These are phyloP conservation scores for Cosmorhoe ocellata DNA, from an alignment of 2,888 invertebrate species.

Conservation along the genomic window DNA sequence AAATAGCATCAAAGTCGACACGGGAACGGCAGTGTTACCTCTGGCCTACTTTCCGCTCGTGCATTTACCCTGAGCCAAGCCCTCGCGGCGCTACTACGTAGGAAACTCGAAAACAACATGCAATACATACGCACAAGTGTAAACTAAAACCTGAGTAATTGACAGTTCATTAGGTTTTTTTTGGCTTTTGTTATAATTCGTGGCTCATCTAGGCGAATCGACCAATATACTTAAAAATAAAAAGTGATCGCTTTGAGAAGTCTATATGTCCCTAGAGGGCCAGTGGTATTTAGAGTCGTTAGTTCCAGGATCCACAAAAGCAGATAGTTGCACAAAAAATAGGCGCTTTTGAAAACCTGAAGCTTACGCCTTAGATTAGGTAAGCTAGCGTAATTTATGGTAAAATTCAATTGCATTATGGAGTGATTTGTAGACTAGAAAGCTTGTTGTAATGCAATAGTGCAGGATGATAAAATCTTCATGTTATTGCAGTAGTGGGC, in stretches of 20 bases:
- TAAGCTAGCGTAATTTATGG: constrained; percentile 5
- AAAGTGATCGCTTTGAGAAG: no score
- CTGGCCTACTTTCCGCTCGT: constrained; percentile 65
- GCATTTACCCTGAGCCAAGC: constrained; percentile 48
- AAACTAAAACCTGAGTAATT: no score
- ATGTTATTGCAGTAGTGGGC: constrained; percentile 20
- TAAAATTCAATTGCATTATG: constrained; percentile 15
- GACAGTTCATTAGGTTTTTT: no score
- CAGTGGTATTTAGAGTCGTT: no score
- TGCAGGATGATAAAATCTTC: constrained; percentile 22
- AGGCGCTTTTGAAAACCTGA: background rate
- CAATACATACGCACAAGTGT: background rate
- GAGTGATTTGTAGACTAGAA: constrained; percentile 25
- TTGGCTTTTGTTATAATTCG: no score
- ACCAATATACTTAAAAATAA: no score
- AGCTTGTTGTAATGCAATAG: constrained; percentile 16
- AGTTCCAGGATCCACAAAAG: background rate
- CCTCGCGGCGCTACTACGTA: constrained; percentile 42
- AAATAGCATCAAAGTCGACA: constrained; percentile 71
- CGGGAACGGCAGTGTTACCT: constrained; percentile 57
- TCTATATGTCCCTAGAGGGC: no score
- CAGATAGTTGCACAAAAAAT: background rate
- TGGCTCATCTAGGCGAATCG: no score
- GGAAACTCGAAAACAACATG: constrained; percentile 41
- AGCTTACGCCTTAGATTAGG: background rate